These are phyloP conservation scores for Lindbergichthys nudifrons DNA, from an alignment of 2,797 vertebrate genomes.

Conservation along the genomic window DNA sequence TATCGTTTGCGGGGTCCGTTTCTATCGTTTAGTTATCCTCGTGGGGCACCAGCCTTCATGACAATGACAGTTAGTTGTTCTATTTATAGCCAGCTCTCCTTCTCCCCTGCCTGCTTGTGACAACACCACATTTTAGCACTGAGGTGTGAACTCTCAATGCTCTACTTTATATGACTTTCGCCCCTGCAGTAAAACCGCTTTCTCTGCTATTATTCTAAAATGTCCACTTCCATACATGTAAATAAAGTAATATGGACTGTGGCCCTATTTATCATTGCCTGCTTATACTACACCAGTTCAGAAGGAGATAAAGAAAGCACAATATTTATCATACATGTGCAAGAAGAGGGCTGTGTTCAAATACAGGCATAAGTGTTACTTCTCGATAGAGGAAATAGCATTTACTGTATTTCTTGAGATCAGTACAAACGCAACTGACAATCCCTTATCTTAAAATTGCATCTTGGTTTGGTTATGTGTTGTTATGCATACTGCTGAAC, in stretches of 20 bases:
- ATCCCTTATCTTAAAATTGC: slow-evolving; percentile 15
- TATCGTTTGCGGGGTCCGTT: no score
- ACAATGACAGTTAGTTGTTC: slow-evolving; percentile 13
- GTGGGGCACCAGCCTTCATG: no score
- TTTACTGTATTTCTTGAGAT: neutral
- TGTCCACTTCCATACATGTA: slow-evolving; percentile 46
- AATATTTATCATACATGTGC: neutral
- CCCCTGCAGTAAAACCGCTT: neutral
- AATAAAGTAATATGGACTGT: slow-evolving; percentile 9
- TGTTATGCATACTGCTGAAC: neutral
- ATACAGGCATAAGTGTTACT: neutral
- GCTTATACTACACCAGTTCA: slow-evolving; percentile 11
- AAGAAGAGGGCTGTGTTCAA: neutral
- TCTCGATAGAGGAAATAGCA: slow-evolving; percentile 6
- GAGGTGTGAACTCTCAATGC: slow-evolving; percentile 50
- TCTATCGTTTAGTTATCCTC: no score
- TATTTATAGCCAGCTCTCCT: neutral
- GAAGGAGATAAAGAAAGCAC: neutral
- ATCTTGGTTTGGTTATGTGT: neutral
- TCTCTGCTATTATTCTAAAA: slow-evolving; percentile 17
- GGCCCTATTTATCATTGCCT: slow-evolving; percentile 9
- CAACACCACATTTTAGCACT: slow-evolving; percentile 47
- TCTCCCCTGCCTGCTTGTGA: slow-evolving; percentile 9
- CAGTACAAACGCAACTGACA: neutral
- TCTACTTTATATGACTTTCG: neutral